Conservation (phyloP, 2,888 invertebrate genomes). For the Cerceris rybyensis region DNA sequence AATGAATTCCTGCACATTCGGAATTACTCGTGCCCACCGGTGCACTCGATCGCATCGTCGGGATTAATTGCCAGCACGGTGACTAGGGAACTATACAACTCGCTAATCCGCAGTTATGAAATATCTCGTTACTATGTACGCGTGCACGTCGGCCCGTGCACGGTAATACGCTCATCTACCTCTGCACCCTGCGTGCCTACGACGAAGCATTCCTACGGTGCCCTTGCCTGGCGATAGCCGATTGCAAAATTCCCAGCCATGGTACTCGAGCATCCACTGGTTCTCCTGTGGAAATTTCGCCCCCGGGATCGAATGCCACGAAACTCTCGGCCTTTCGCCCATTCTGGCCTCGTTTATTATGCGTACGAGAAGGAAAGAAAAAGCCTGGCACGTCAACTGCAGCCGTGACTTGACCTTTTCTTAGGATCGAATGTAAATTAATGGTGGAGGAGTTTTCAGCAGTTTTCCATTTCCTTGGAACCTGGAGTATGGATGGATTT, state of each 20-base stretch:
- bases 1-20: constrained; percentile 52
- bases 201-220: background rate
- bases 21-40: constrained; percentile 48
- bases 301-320: constrained; percentile 19
- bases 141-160: constrained; percentile 16
- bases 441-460: no score
- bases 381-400: background rate
- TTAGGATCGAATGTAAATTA: background rate
- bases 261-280: constrained; percentile 6
- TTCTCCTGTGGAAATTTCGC: constrained; percentile 22
- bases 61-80: constrained; percentile 58
- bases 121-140: constrained; percentile 59
- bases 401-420: constrained; percentile 12
- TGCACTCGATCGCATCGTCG: constrained; percentile 34
- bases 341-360: constrained; percentile 36
- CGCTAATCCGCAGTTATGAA: constrained; percentile 62
- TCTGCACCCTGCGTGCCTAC: background rate
- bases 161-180: background rate
- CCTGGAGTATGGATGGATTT: no score
- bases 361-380: constrained; percentile 1
- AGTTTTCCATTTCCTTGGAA: no score
- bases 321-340: constrained; percentile 17
- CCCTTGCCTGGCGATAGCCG: background rate
- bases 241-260: constrained; percentile 11
- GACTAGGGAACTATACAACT: constrained; percentile 51